Percentiles rank a stretch among this genome's conserved stretches.
These are phyloP conservation scores for Acrobasis suavella DNA, from an alignment of 2,888 invertebrate genomes.

Conservation along the genomic window DNA sequence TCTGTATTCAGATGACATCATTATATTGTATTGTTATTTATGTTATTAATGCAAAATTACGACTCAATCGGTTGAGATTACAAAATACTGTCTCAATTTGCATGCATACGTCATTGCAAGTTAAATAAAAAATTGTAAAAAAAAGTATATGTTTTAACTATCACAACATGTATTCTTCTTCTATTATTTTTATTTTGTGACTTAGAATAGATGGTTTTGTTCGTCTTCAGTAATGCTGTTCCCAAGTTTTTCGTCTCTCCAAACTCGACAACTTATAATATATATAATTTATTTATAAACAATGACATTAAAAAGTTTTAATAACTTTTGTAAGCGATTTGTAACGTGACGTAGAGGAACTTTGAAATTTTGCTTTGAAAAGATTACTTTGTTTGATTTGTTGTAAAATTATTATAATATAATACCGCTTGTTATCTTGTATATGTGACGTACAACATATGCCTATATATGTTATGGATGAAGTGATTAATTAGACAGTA, in stretches of 20 bases:
- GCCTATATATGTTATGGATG: too few species aligned
- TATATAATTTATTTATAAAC: constrained; percentile 28
- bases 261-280: constrained; percentile 24
- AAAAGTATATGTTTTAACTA: too few species aligned
- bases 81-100: too few species aligned
- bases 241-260: constrained; percentile 34
- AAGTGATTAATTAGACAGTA: too few species aligned
- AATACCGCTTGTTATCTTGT: background rate
- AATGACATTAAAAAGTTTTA: constrained; percentile 31
- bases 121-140: too few species aligned
- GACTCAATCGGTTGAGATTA: too few species aligned
- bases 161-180: background rate
- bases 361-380: constrained; percentile 39
- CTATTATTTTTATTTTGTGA: background rate
- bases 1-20: too few species aligned
- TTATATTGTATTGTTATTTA: too few species aligned
- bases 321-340: constrained; percentile 29
- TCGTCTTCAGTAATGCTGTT: constrained; percentile 33
- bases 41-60: too few species aligned
- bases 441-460: background rate
- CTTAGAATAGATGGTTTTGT: constrained; percentile 34
- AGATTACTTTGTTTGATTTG: background rate
- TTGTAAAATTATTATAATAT: background rate
- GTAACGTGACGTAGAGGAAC: constrained; percentile 30
- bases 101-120: too few species aligned